Base-by-base conservation (phyloP, 2,797 vertebrate genomes). In the Apogon hyalosoma region DNA sequence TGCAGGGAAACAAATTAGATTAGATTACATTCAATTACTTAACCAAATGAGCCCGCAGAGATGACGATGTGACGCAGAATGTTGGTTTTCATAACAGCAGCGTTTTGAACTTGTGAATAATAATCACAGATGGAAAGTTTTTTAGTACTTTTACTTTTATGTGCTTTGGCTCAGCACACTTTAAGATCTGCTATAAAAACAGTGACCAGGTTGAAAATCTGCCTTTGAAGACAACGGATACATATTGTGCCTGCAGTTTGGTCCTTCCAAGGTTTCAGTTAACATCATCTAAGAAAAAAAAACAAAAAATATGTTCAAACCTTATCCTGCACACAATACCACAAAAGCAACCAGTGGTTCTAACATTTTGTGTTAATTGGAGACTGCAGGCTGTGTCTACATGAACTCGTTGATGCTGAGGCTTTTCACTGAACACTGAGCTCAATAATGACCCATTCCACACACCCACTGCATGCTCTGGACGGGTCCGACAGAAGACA, bases 21-120 rank as follows among this genome's bases (percentile, higher is more conserved):
- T 3, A 3, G 40, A 53, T 71, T 65, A 58, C 67, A 54, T 21
- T 53, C 4, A 66, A 66, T 73, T 28, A 54, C 70, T 3, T 74
- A 46, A 60, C 8, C 24, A 4, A 9, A 0, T 36, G 14, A 47
- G 50, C 40, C 43, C 10, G 36, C n/a, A 9, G 40, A 1, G 13
- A 75, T 15, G 3, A 2, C 2, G 6, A 6, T 21, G 40, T 53
- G 68, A 82, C 18, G 65, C 41, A 80, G 14, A 51, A 3, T 3
- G 2, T 53, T 70, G 36, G 28, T 69, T 77, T 85, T 73, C 52
- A 80, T 33, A 66, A 83, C 53, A 72, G 18, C 1, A 28, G 39
- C n/a, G 31, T 69, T 55, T 4, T 9, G 18, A 56, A 46, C 11
- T 19, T 0, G 8, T 46, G 19, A 76, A 31, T 64, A 14, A 57